Base-by-base conservation (phyloP, 2,888 invertebrate species). In the Tetropium fuscum region DNA sequence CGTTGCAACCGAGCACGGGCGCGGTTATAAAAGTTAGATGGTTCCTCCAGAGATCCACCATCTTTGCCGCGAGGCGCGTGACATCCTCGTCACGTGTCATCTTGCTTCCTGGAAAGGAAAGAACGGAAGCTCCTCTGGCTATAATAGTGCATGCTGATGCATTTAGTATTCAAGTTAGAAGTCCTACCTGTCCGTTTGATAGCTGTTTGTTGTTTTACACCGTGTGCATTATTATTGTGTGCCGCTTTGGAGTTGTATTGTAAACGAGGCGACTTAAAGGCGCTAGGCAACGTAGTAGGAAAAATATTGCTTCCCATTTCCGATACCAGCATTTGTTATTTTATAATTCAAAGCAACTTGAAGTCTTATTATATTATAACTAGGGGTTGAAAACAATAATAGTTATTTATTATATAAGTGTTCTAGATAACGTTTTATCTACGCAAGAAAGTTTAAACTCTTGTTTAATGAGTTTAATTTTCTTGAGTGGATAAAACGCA, bases 51-150 rank as follows among this genome's bases (percentile, higher is more conserved):
- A 43, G 53, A 53, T 49, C 49, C 38, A 32, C 55, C 48, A 56
- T 48, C 41, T 51, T 53, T 19, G 36, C 43, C 13, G 34, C 34
- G n/a, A 27, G 48, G 38, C 41, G 54, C 59, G 59, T 59, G 59
- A 77, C 77, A 78, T 78, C 76, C 76, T 74, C 74, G 63, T 75
- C 79, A 80, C 80, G 80, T 77, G 78, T 62, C 77, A 78, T 78
- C 78, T 79, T 61, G 66, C 75, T 78, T 78, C 80, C 78, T 72
- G 72, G 77, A 79, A 78, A 77, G 78, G 77, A 74, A 69, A 60
- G 72, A 71, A 69, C 76, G 80, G 79, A 80, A 79, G 77, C 69
- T 65, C 64, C 66, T 57, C 64, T 62, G 55, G 66, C 54, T 56
- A 61, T 63, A 57, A 53, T 63, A 66, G 63, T 71, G 77, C 73